A percentile compares a stretch with the other conserved stretches of the same genome.
phyloP scores from a whole-genome alignment of 23 tunicate species.

The Oikopleura vanhoeffeni region DNA sequence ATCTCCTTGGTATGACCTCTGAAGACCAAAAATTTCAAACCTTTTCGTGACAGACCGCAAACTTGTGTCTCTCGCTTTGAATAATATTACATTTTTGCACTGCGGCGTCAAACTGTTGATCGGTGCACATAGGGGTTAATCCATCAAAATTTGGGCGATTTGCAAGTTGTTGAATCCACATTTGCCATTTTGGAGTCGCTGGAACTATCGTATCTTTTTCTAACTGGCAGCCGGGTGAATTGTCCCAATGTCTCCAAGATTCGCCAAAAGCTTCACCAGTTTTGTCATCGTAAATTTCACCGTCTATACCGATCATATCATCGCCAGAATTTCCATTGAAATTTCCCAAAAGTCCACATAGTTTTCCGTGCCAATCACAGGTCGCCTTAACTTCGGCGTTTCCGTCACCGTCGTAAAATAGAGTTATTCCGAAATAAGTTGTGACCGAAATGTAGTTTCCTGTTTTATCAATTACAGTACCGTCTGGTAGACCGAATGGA shows the following conservation, averaged over 20 bases:
- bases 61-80: not conserved
- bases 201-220: not conserved
- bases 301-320: not conserved
- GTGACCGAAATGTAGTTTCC: not conserved
- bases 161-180: not conserved
- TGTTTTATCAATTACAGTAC: not conserved
- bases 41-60: not conserved
- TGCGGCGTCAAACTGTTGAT: slow-evolving; percentile 11
- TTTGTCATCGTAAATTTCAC: not conserved
- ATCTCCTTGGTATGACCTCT: no score
- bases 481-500: not conserved
- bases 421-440: not conserved
- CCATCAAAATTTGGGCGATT: slow-evolving; percentile 3
- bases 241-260: not conserved
- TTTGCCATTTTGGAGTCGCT: not conserved
- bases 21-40: no score
- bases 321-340: not conserved
- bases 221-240: not conserved
- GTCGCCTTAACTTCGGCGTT: not conserved
- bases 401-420: slow-evolving; percentile 9
- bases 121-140: not conserved
- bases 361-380: not conserved
- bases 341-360: not conserved
- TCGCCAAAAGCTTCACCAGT: not conserved
- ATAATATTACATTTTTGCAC: not conserved